A percentile compares a stretch with the other conserved stretches of the same genome.
phyloP scores from a whole-genome alignment of 2,113 vertebrate genomes.

The Chaetodon trifascialis region DNA sequence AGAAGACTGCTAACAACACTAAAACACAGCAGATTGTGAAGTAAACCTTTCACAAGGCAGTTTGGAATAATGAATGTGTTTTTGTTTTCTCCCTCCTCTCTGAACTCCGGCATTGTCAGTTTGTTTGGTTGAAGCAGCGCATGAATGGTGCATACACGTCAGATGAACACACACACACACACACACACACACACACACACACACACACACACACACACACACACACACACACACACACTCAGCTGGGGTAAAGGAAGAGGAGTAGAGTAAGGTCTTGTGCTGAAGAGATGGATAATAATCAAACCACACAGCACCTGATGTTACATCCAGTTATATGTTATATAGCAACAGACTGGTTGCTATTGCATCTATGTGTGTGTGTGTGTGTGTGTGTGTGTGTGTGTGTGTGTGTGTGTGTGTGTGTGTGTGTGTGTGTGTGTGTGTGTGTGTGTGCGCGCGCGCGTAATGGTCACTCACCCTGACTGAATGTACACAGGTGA shows the following conservation, averaged over 20 bases:
- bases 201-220: background rate
- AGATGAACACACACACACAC: background rate
- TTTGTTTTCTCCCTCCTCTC: constrained; percentile 19
- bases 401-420: background rate
- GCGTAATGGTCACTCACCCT: too few relatives aligned
- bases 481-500: too few relatives aligned
- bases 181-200: background rate
- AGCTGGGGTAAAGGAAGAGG: background rate
- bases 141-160: background rate
- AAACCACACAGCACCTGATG: background rate
- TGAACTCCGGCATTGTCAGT: constrained; percentile 1
- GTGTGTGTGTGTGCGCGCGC: too few relatives aligned
- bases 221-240: background rate
- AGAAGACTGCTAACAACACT: constrained; percentile 24
- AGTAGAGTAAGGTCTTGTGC: background rate
- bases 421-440: background rate
- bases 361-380: background rate
- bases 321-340: background rate
- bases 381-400: background rate
- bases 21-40: constrained; percentile 28
- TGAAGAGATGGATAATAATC: constrained; percentile 5
- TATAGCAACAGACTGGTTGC: background rate
- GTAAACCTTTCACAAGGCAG: constrained; percentile 24
- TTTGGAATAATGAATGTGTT: constrained; percentile 37
- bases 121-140: constrained; percentile 2